Evolutionary conservation across 2,113 vertebrate species (phyloP), one percentile per base, ranked within the genome.

Genomic region (Chelonoidis abingdonii): DNA sequence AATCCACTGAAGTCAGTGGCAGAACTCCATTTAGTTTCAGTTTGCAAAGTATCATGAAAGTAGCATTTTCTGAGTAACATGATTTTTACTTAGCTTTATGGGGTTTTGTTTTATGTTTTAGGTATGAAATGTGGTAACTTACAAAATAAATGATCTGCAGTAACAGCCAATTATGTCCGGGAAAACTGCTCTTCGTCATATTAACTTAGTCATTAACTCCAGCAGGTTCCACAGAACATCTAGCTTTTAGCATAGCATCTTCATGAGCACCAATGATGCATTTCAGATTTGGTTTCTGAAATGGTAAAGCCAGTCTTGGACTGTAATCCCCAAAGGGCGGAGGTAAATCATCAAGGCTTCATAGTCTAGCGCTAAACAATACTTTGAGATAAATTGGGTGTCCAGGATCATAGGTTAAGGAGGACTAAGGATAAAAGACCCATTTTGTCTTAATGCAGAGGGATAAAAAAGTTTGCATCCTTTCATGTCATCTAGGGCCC

Each of bases 11-110:
- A n/a, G 14, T 35, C 31, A 69, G n/a, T 2, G 65, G 65, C 35
- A 69, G 52, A 94, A 89, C 93, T 94, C 88, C 53, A 86, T 89
- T 93, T 89, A 84, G 92, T 94, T 95, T 92, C 89, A 87, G 29
- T 2, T 52, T 86, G 14, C 83, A 27, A 86, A 91, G n/a, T 91
- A 89, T 86, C 86, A 89, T 59, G 12, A 8, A 56, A 17, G 38
- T 47, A 56, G 65, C 65, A 19, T 76, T 78, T 78, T 87, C 47
- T 78, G 27, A 29, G 6, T 38, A 78, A 35, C 2, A 35, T 62
- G 54, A 47, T 56, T 53, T 13, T 24, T 76, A 41, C 31, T 24
- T 86, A 21, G 19, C 35, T 8, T 52, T 57, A 7, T 87, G 65
- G 17, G 65, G 17, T 69, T 69, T 69, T 69, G 35, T 87, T 78